A percentile compares a stretch with the other conserved stretches of the same genome.
These are phyloP conservation scores for Ectobius pallidus DNA, from an alignment of 2,888 invertebrate genomes.

Conservation along the genomic window DNA sequence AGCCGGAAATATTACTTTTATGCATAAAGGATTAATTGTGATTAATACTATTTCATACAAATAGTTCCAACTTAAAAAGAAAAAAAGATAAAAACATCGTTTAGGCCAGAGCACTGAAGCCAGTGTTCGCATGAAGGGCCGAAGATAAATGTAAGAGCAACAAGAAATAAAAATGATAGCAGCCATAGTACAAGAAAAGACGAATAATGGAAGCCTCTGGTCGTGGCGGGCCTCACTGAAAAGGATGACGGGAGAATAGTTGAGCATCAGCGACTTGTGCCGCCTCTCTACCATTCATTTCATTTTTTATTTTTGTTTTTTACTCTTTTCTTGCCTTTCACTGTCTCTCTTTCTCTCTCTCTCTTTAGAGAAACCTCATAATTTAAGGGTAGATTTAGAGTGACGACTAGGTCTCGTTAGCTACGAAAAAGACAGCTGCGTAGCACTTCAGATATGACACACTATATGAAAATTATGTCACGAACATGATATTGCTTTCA, in stretches of 20 bases:
- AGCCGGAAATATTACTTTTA: too few species aligned
- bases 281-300: constrained; percentile 14
- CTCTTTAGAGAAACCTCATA: neutral
- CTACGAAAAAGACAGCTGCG: too few species aligned
- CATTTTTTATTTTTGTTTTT: neutral
- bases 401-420: neutral
- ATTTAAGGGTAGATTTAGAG: neutral
- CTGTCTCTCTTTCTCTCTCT: neutral
- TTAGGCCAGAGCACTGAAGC: too few species aligned
- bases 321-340: neutral
- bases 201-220: constrained; percentile 23
- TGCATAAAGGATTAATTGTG: too few species aligned
- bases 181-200: constrained; percentile 19
- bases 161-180: constrained; percentile 4
- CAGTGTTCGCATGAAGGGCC: too few species aligned
- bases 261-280: constrained; percentile 2
- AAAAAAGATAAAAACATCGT: too few species aligned
- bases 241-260: constrained; percentile 15
- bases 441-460: too few species aligned
- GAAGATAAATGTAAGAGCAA: neutral
- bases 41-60: too few species aligned
- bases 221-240: neutral
- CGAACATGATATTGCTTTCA: too few species aligned
- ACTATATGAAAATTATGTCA: too few species aligned
- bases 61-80: too few species aligned